Conservation (phyloP, 2,113 vertebrate genomes). For the Parus major region DNA sequence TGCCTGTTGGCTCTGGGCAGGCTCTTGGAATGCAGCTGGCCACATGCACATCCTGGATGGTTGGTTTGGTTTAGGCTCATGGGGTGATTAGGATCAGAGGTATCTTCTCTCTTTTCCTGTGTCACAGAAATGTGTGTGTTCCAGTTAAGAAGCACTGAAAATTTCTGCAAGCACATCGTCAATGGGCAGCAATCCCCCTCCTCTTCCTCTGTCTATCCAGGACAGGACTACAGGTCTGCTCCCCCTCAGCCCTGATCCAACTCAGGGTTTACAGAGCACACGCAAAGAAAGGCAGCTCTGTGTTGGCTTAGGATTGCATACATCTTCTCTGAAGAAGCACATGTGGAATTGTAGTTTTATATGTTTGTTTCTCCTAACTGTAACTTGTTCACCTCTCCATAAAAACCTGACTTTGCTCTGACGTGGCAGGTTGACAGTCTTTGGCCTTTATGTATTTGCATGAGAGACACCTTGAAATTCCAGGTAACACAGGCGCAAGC, state of each 20-base stretch:
- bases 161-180: neutral
- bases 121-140: neutral
- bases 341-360: neutral
- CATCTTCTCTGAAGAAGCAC: neutral
- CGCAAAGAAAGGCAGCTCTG: neutral
- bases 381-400: neutral
- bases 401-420: neutral
- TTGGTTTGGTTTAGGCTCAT: neutral
- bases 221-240: neutral
- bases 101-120: neutral
- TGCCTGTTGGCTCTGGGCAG: neutral
- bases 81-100: neutral
- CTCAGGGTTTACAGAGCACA: neutral
- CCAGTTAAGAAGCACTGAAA: neutral
- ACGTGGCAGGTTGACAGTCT: neutral
- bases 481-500: neutral
- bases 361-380: neutral
- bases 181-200: neutral
- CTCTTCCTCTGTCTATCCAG: neutral
- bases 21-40: constrained; percentile 24
- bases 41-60: neutral
- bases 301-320: neutral
- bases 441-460: neutral
- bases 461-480: neutral
- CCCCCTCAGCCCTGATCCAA: neutral